Evolutionary conservation across 2,797 vertebrate species (phyloP), one percentile per base, ranked within the genome.

Genomic region (Cichlasoma orientale): DNA sequence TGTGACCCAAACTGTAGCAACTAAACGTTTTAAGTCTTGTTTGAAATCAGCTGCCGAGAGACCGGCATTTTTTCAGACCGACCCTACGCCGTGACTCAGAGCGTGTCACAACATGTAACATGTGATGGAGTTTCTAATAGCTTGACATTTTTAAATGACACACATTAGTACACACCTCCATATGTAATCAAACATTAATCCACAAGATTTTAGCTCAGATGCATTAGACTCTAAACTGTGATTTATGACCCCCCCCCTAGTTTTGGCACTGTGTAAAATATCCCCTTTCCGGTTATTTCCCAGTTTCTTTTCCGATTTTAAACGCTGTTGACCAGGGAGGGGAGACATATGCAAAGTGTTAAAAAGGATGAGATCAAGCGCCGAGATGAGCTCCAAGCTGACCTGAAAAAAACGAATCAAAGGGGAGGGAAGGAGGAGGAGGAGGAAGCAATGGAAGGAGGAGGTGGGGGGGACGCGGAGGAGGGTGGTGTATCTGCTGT

Each of bases 151-250:
- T 50, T 68, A 66, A 77, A 56, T 52, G 50, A 36, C 36, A 71
- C 1, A 47, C 57, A 68, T 80, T 72, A 59, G 74, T 52, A 55
- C 18, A 47, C 54, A 68, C 13, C 1, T 74, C 38, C 29, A 59
- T n/a, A 89, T 91, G 85, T 83, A 90, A 90, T 89, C 86, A 94
- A 90, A 91, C 52, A 82, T 78, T 90, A 92, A 93, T 90, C 87
- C 85, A 75, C 41, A 75, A 18, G 55, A 88, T 85, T 82, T 83
- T 23, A 82, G 41, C 75, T 83, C 21, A 47, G 70, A 83, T 85
- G 81, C 78, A 84, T 89, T 89, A 82, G 75, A 85, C 75, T 78
- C 36, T 82, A 61, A 79, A 82, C 25, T 27, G 25, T 27, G 25
- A 27, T 27, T 27, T 27, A 27, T 27, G 4, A 27, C 25, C 25